Conservation (phyloP, 1,140 invertebrate species). For the Drosophila sp. region DNA sequence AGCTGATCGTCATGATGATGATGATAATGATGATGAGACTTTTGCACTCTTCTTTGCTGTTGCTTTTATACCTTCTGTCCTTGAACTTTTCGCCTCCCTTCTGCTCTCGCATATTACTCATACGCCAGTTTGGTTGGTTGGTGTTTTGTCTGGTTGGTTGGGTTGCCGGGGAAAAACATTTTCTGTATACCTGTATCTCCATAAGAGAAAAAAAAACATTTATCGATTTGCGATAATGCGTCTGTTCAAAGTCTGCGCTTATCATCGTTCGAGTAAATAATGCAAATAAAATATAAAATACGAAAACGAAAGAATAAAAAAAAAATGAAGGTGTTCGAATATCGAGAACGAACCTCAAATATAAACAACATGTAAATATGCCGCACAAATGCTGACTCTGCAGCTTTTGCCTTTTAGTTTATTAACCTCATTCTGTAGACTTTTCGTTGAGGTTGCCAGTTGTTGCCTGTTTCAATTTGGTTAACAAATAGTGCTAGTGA, state of each 20-base stretch:
- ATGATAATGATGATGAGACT: slow-evolving; percentile 24
- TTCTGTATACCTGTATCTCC: slow-evolving; percentile 11
- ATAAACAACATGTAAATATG: slow-evolving; percentile 76
- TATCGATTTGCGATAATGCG: slow-evolving; percentile 60
- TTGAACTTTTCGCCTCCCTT: slow-evolving; percentile 53
- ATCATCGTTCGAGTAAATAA: slow-evolving; percentile 17
- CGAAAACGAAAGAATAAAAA: not conserved
- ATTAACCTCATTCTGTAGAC: slow-evolving; percentile 61
- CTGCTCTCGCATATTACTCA: slow-evolving; percentile 42
- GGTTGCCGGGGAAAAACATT: slow-evolving; percentile 13
- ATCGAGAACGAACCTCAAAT: slow-evolving; percentile 48
- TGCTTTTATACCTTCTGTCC: slow-evolving; percentile 35
- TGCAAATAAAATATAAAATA: slow-evolving; percentile 18
- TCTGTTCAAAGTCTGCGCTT: slow-evolving; percentile 55
- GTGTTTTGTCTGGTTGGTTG: too few species aligned
- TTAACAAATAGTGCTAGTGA: not conserved
- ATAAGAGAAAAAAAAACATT: not conserved
- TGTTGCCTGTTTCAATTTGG: slow-evolving; percentile 6
- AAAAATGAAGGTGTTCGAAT: slow-evolving; percentile 7
- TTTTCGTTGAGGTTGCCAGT: slow-evolving; percentile 4
- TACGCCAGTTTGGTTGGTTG: slow-evolving; percentile 35
- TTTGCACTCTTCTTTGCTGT: slow-evolving; percentile 43
- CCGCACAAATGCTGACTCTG: slow-evolving; percentile 62
- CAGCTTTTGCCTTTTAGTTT: slow-evolving; percentile 59
- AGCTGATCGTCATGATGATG: not conserved